Evolutionary conservation across 2,113 vertebrate species (phyloP), one percentile per base, ranked within the genome.

Genomic region (Oxyura jamaicensis): DNA sequence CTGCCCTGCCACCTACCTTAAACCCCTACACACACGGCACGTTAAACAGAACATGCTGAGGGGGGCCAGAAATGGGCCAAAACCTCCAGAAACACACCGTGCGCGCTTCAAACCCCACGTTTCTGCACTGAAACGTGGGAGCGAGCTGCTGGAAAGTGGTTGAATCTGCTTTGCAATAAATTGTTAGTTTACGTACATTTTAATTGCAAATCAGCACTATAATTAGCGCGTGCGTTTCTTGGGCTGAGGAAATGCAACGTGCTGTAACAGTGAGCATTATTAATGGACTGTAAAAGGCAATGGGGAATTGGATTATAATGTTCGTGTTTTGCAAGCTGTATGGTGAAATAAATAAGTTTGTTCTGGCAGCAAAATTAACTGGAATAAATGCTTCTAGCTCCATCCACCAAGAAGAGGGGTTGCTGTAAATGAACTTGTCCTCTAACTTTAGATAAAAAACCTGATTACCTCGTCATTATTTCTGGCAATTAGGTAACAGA

Each of bases 271-370:
- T 23, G 68, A 93, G 68, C 23, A 5, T 90, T 93, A 85, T 90
- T 93, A 90, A 95, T 7, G 2, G 93, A 11, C 95, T 95, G 90
- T 90, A 88, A 96, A 90, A 93, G 94, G 93, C 90, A 93, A 75
- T 4, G 73, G 83, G 84, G 87, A 92, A 95, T 94, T 87, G 67
- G 83, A 94, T 90, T 83, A 58, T 88, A 75, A 83, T 48, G 39
- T 63, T 93, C 82, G 91, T 93, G 95, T 96, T 96, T 88, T 96
- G 76, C 88, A 88, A 78, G 93, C 88, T 94, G 65, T 92, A 94
- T 74, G 65, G 92, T 50, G 88, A 86, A 86, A 91, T 88, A 93
- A 93, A 94, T 77, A 91, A 77, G 94, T 83, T 80, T 52, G 68
- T 65, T 71, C 88, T 95, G 95, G 85, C 93, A 93, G 91, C 65